Percentiles rank a stretch among this genome's conserved stretches.
These are phyloP conservation scores for Cistogaster globosa DNA, from an alignment of 2,888 invertebrate species.

Conservation along the genomic window DNA sequence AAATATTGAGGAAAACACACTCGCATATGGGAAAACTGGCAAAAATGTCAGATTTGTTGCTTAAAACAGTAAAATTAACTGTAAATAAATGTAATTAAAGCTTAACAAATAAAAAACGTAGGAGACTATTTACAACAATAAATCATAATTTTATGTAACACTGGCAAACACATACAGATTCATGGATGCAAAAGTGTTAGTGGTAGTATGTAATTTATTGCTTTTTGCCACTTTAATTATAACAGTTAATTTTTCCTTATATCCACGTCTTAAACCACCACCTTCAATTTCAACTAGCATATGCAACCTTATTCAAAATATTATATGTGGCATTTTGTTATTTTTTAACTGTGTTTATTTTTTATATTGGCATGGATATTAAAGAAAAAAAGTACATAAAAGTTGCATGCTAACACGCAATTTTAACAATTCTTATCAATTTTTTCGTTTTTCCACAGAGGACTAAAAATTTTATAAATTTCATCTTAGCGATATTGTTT, in stretches of 20 bases:
- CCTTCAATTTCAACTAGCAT: constrained; percentile 43
- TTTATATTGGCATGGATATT: constrained; percentile 46
- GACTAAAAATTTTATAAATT: constrained; percentile 50
- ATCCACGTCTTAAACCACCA: constrained; percentile 39
- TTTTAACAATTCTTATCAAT: constrained; percentile 76
- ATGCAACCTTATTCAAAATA: constrained; percentile 45
- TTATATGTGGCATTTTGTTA: constrained; percentile 43
- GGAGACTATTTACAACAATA: constrained; percentile 58
- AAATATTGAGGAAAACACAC: constrained; percentile 44
- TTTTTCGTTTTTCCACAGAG: constrained; percentile 42
- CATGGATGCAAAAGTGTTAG: constrained; percentile 35
- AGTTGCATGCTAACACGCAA: constrained; percentile 83
- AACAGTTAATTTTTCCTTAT: constrained; percentile 21
- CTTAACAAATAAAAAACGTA: constrained; percentile 12
- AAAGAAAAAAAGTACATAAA: constrained; percentile 48
- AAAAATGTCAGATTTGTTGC: constrained; percentile 60
- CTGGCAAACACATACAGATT: background rate
- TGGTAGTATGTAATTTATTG: constrained; percentile 28
- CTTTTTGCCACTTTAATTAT: constrained; percentile 50
- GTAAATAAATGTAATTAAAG: constrained; percentile 66
- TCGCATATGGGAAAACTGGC: constrained; percentile 44
- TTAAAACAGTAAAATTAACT: constrained; percentile 64
- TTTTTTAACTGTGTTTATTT: constrained; percentile 41
- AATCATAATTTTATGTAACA: constrained; percentile 54
- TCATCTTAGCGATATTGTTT: constrained; percentile 65